Evolutionary conservation across 2,888 invertebrate species (phyloP), one percentile per base, ranked within the genome.

Genomic region (Monochamus alternatus): DNA sequence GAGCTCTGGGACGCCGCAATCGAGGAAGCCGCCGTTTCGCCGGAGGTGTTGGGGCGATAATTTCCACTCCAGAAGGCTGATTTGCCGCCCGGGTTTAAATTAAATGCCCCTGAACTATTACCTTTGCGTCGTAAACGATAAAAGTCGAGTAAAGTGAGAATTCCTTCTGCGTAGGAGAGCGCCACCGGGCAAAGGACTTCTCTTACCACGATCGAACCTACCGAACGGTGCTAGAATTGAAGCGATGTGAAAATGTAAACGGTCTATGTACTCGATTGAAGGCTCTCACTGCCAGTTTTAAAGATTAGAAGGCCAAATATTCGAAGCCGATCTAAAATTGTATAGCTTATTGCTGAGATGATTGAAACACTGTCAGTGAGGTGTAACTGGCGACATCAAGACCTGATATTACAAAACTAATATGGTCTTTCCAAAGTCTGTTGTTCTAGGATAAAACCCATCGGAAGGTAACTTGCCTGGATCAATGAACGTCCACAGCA

Each of bases 111-210:
- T 59, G 10, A 59, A 59, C 22, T 59, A 30, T 59, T 31, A 59
- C 59, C 59, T 59, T 59, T 22, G 3, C 59, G 59, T 30, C 59
- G 59, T 59, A 59, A 59, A 47, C 59, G 31, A 8, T 59, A 59
- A 59, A 59, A 59, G 30, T 22, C 5, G 31, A 59, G 31, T 30
- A 59, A 59, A 59, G 59, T 31, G 59, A 3, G 59, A 59, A 59
- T 59, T 59, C 31, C 59, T 22, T 31, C 31, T 59, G 3, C 30
- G 30, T 30, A 7, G 31, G 31, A 3, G 31, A 31, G 3, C 22
- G 59, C 10, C 10, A 22, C 1, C 22, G 22, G 31, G 31, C 10
- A 10, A 59, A 30, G 5, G 10, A 31, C 31, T 30, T 31, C 31
- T 59, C 10, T 0, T 59, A 8, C 9, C 58, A 8, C 31, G 30